These are phyloP conservation scores for Ptychoptera contaminata DNA, from an alignment of 2,888 invertebrate genomes.

Conservation along the genomic window DNA sequence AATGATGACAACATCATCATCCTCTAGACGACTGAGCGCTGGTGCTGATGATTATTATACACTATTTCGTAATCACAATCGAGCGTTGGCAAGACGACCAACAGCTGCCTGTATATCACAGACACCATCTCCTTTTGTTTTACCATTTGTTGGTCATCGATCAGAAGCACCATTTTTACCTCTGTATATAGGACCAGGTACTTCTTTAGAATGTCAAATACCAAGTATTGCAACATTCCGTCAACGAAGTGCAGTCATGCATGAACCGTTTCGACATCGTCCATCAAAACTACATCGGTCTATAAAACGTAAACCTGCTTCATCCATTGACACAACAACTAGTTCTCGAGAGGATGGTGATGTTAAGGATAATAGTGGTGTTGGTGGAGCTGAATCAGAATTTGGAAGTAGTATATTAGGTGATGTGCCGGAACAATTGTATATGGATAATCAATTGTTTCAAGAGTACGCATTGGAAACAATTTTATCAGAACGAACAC, in stretches of 20 bases:
- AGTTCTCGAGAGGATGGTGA: conserved; percentile 4
- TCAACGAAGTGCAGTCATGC: conserved; percentile 11
- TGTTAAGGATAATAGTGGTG: neutral
- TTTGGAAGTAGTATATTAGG: neutral
- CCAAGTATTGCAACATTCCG: neutral
- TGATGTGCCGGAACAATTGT: too few species aligned
- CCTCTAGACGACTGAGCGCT: conserved; percentile 38
- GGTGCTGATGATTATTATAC: conserved; percentile 1
- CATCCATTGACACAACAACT: conserved; percentile 2
- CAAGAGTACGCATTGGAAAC: conserved; percentile 3
- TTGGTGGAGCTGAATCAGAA: neutral
- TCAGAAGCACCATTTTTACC: conserved; percentile 2
- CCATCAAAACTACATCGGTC: conserved; percentile 41
- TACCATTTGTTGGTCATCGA: conserved; percentile 2
- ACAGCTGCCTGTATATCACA: conserved; percentile 4
- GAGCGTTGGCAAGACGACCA: neutral
- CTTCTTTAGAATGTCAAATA: conserved; percentile 1
- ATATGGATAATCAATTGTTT: conserved; percentile 4
- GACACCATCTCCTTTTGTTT: conserved; percentile 2
- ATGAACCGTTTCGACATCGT: conserved; percentile 27
- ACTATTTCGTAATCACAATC: neutral
- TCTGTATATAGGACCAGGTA: conserved; percentile 1
- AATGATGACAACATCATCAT: conserved; percentile 39
- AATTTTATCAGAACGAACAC: conserved; percentile 1
- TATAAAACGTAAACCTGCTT: conserved; percentile 14